A percentile compares a stretch with the other conserved stretches of the same genome.
These are phyloP conservation scores for Tichodroma muraria DNA, from an alignment of 2,113 vertebrate species.

Conservation along the genomic window DNA sequence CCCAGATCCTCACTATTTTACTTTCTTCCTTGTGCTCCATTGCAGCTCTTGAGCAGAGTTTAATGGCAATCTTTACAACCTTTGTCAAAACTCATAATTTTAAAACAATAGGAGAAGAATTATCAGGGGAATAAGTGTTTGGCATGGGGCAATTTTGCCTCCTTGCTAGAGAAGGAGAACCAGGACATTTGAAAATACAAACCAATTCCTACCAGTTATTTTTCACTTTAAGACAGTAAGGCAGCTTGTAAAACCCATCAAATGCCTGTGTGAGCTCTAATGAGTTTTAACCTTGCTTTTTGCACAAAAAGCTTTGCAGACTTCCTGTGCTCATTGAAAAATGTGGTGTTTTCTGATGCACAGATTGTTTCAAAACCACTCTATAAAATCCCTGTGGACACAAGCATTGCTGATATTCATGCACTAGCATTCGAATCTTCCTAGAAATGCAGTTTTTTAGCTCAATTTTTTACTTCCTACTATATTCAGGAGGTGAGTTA, in stretches of 20 bases:
- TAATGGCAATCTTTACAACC: background rate
- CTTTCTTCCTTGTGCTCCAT: background rate
- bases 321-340: constrained; percentile 41
- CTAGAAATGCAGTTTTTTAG: background rate
- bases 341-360: constrained; percentile 30
- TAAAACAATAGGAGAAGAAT: background rate
- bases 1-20: background rate
- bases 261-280: constrained; percentile 42
- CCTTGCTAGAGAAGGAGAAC: background rate
- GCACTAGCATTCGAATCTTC: background rate
- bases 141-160: background rate
- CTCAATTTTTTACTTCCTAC: background rate
- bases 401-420: background rate
- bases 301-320: constrained; percentile 51
- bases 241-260: constrained; percentile 25
- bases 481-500: background rate
- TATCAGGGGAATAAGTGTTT: background rate
- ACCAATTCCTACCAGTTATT: constrained; percentile 34
- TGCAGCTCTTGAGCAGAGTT: background rate
- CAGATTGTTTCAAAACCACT: constrained; percentile 43
- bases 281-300: constrained; percentile 52
- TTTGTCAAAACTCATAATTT: constrained; percentile 26
- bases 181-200: constrained; percentile 18
- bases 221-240: constrained; percentile 21
- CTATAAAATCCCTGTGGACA: constrained; percentile 29